A percentile compares a stretch with the other conserved stretches of the same genome.
Conservation (phyloP, 2,888 invertebrate genomes). For the Atrina japonica region DNA sequence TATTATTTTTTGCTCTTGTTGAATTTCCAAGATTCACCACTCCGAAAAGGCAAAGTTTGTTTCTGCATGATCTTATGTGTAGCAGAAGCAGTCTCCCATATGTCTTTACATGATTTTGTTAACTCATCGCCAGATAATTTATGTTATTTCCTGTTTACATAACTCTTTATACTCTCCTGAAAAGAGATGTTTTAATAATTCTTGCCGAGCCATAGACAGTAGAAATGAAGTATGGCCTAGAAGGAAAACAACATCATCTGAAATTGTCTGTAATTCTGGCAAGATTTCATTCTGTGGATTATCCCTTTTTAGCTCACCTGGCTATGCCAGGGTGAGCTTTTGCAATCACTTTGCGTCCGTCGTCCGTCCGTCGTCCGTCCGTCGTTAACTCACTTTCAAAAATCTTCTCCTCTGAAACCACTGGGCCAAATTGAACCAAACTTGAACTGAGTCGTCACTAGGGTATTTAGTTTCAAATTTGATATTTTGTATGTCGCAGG, state of each 20-base stretch:
- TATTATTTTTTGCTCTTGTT: constrained; percentile 1
- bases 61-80: too few relatives aligned
- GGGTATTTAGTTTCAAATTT: too few relatives aligned
- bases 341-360: too few relatives aligned
- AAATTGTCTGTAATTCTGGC: not conserved
- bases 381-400: too few relatives aligned
- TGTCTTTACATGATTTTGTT: constrained; percentile 4
- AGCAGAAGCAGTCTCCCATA: not conserved
- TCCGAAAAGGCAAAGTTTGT: too few relatives aligned
- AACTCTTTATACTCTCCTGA: constrained; percentile 12
- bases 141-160: not conserved
- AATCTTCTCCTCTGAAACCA: too few relatives aligned
- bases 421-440: too few relatives aligned
- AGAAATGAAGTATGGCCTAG: not conserved
- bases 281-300: not conserved
- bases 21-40: too few relatives aligned
- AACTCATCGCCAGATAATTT: constrained; percentile 4
- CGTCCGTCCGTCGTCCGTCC: too few relatives aligned
- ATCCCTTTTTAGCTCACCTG: not conserved
- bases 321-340: too few relatives aligned
- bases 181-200: constrained; percentile 12
- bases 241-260: constrained; percentile 8
- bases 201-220: constrained; percentile 7
- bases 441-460: too few relatives aligned
- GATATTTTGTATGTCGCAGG: too few relatives aligned